Percentiles rank a stretch among this genome's conserved stretches.
These are phyloP conservation scores for Megamerina dolium DNA, from an alignment of 2,888 invertebrate species.

Conservation along the genomic window DNA sequence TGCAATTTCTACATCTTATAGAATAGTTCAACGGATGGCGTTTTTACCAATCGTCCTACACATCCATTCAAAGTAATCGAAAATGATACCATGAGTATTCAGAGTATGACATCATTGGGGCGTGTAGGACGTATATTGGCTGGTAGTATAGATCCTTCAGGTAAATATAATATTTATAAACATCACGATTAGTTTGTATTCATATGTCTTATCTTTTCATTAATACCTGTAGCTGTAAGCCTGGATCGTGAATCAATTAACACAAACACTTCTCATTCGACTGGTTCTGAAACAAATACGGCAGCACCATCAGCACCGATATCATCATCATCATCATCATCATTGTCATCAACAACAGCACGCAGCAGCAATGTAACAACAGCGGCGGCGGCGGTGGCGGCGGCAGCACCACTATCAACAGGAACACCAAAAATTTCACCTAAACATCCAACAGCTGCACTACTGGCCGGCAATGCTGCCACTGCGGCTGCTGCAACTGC, in stretches of 20 bases:
- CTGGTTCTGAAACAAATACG: slow-evolving; percentile 27
- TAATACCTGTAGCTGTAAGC: slow-evolving; percentile 35
- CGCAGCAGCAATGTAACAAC: slow-evolving; percentile 10
- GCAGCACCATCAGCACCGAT: slow-evolving; percentile 27
- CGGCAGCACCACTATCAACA: slow-evolving; percentile 20
- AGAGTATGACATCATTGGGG: slow-evolving; percentile 83
- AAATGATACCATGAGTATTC: slow-evolving; percentile 79
- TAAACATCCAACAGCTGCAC: slow-evolving; percentile 10
- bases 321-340: slow-evolving; percentile 15
- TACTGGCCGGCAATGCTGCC: slow-evolving; percentile 12
- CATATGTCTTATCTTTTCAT: background rate
- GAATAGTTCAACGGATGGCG: slow-evolving; percentile 67
- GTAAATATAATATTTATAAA: slow-evolving; percentile 40
- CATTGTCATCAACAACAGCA: slow-evolving; percentile 25
- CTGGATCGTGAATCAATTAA: slow-evolving; percentile 46
- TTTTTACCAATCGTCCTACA: slow-evolving; percentile 61
- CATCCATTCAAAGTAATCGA: slow-evolving; percentile 84
- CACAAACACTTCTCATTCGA: slow-evolving; percentile 34
- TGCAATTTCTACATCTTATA: slow-evolving; percentile 21
- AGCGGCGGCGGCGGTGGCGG: slow-evolving; percentile 12
- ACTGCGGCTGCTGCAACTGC: slow-evolving; percentile 13
- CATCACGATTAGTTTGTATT: background rate
- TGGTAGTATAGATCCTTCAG: slow-evolving; percentile 59
- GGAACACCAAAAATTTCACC: slow-evolving; percentile 14
- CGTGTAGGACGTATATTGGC: slow-evolving; percentile 74